Percentiles rank a stretch among this genome's conserved stretches.
These are phyloP conservation scores for Pogonocichla stellata DNA, from an alignment of 2,113 vertebrate species.

Conservation along the genomic window DNA sequence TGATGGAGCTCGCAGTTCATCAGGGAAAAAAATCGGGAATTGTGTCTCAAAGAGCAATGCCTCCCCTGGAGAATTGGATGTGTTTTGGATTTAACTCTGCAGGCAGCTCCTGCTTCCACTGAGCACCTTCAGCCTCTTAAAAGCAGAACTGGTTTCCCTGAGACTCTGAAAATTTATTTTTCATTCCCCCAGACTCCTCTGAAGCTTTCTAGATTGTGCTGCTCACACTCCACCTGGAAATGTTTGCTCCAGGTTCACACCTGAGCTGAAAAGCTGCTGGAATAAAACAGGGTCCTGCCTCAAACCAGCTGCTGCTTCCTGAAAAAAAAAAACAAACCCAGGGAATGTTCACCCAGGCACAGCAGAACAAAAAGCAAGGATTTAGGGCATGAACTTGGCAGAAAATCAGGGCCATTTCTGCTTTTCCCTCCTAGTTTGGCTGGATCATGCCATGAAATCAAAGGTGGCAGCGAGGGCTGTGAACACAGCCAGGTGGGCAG, in stretches of 20 bases:
- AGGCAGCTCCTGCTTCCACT: not conserved
- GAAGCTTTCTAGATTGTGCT: not conserved
- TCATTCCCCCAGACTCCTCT: not conserved
- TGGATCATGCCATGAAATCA: rapidly evolving
- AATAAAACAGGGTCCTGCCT: not conserved
- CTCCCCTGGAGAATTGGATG: not conserved
- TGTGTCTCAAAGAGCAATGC: not conserved
- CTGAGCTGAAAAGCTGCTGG: not conserved
- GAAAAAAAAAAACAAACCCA: rapidly evolving
- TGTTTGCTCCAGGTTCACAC: not conserved
- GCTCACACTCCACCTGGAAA: not conserved
- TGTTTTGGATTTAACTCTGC: not conserved
- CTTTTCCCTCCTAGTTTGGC: too few relatives aligned
- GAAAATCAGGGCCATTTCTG: rapidly evolving
- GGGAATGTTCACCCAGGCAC: too few relatives aligned
- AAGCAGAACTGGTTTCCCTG: rapidly evolving
- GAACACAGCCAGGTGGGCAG: not conserved
- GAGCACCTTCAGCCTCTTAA: not conserved
- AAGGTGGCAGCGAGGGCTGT: not conserved
- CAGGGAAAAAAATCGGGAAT: not conserved
- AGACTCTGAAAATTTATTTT: not conserved
- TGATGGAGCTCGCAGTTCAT: not conserved
- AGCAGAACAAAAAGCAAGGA: not conserved
- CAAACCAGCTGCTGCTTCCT: not conserved
- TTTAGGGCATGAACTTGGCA: not conserved